Base-by-base conservation (phyloP, 2,113 vertebrate species). In the Addax nasomaculatus region DNA sequence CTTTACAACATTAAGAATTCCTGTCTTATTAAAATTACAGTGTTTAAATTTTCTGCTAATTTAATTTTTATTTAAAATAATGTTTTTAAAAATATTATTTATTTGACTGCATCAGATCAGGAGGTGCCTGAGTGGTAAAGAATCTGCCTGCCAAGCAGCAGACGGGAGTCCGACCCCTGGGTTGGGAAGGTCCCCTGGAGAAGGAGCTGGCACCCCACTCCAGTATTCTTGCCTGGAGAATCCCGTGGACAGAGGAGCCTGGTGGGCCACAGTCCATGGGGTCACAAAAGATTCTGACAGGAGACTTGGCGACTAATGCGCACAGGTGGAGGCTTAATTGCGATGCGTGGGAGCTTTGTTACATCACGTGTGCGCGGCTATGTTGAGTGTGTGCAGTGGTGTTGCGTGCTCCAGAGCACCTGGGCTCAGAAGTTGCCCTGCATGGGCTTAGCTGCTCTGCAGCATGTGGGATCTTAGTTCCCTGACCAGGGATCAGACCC, bases 11-110 rank as follows among this genome's bases (percentile, higher is more conserved):
- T 79, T 87, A 45, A 27, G 9, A 43, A 43, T 67, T 67, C 60
- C 39, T 67, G 1, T 64, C 57, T 87, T 62, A 58, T 60, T 87
- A 93, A 79, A 64, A 39, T 79, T 87, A 62, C 3, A 53, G 76
- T 93, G n/a, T 60, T 51, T 86, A 78, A 62, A 53, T 33, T 87
- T 87, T 53, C 45, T 86, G 25, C 17, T 79, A 64, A 79, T 64
- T 64, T 14, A 43, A 43, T 87, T 93, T 64, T 87, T 73, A 53
- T 9, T 43, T 87, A 51, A 87, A 43, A 53, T n/a, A 53, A 80
- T 73, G 67, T 39, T 73, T 39, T 73, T 73, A 39, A 73, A 73
- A 73, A 23, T 39, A 70, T 36, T 36, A 70, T 70, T 73, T 73
- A 39, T 39, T 23, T 73, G 36, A 73, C 67, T 23, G 5, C n/a